Base-by-base conservation (phyloP, 2,113 vertebrate species). In the Hippocampus mohnikei region DNA sequence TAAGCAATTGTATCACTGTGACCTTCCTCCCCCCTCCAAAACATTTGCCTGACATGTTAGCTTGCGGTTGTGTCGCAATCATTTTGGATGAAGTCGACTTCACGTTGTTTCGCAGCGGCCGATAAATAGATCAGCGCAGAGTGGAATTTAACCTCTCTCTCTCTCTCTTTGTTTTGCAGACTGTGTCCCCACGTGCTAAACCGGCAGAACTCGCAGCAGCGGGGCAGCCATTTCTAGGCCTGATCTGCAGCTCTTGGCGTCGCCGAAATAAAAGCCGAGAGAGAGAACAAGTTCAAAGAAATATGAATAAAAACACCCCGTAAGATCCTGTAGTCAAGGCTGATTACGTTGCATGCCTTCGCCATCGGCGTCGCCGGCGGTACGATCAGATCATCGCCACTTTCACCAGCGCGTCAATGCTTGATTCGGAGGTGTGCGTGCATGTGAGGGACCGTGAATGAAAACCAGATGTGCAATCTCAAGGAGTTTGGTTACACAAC, bases 171-270 rank as follows among this genome's bases (percentile, higher is more conserved):
- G 67, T 90, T 73, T 83, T 75, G 66, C 78, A 94, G 5, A 62
- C 56, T 83, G 50, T 40, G 44, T 77, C 52, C 78, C 87, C 10
- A 81, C 78, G 69, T 88, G 88, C 69, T 89, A 80, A 88, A 59
- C 13, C 20, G 23, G n/a, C 55, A 29, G 25, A 58, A 58, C 55
- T 27, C 12, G 23, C 55, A 27, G 3, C 23, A 6, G 55, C 13
- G 13, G 25, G 5, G 0, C 23, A 7, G 13, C 55, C 58, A 20
- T 13, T 23, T 2, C 23, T 5, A 13, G 23, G 25, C 55, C 3
- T 55, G n/a, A 55, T 55, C n/a, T 11, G n/a, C 23, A 7, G 48
- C 20, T 8, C 18, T 52, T 20, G 48, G 21, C 52, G 9, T n/a
- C 52, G 8, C 52, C 3, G 8, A 55, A 23, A 21, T 23, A 23